Percentiles rank a stretch among this genome's conserved stretches.
Conservation (phyloP, 2,797 vertebrate genomes). For the Euthynnus affinis region DNA sequence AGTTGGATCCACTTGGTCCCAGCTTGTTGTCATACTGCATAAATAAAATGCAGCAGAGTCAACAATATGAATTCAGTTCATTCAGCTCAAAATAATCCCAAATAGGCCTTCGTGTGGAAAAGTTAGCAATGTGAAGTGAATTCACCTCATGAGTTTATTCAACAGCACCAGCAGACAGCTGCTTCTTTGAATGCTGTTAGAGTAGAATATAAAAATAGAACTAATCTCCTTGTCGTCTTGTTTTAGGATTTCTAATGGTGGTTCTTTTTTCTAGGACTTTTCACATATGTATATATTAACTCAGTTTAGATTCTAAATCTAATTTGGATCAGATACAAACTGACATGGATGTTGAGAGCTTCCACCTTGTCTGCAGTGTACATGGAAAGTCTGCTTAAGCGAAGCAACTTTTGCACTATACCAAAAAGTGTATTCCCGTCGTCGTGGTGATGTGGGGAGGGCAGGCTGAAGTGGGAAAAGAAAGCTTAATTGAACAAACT, state of each 20-base stretch:
- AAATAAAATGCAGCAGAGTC: slow-evolving; percentile 66
- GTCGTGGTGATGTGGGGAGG: slow-evolving; percentile 67
- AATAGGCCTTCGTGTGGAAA: slow-evolving; percentile 66
- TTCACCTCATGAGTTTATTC: slow-evolving; percentile 68
- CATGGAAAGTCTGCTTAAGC: slow-evolving; percentile 44
- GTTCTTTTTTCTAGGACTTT: slow-evolving; percentile 33
- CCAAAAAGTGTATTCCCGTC: slow-evolving; percentile 69
- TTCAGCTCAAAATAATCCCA: slow-evolving; percentile 69
- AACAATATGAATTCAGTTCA: slow-evolving; percentile 65
- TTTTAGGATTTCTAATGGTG: slow-evolving; percentile 33
- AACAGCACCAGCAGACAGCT: slow-evolving; percentile 55
- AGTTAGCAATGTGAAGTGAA: slow-evolving; percentile 53
- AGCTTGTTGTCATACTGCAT: slow-evolving; percentile 63
- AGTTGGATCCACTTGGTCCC: slow-evolving; percentile 55
- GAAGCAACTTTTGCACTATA: slow-evolving; percentile 58
- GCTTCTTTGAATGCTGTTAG: slow-evolving; percentile 41
- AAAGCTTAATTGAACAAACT: slow-evolving; percentile 88
- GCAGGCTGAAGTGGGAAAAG: slow-evolving; percentile 77
- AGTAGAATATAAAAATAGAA: slow-evolving; percentile 46
- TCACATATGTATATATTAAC: slow-evolving; percentile 24
- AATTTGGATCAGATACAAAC: slow-evolving; percentile 50
- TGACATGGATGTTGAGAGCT: slow-evolving; percentile 37
- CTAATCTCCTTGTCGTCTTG: slow-evolving; percentile 42
- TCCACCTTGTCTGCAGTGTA: slow-evolving; percentile 27
- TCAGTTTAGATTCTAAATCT: slow-evolving; percentile 35